Conservation (phyloP, 2,888 invertebrate genomes). For the Drosophila multiciliata region DNA sequence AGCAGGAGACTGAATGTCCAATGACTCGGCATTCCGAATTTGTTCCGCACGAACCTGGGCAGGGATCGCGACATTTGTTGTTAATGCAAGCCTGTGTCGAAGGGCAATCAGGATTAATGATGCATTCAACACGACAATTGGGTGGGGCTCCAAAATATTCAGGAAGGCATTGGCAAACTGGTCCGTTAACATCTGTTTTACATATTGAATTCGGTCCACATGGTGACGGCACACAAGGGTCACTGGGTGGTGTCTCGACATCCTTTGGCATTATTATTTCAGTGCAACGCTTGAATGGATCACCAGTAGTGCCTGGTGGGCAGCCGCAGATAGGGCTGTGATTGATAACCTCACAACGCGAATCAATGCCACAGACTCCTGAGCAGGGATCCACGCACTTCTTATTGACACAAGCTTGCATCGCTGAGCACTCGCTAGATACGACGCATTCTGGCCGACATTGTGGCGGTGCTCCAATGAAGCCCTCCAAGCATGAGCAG, state of each 20-base stretch:
- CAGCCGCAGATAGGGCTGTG: constrained; percentile 95
- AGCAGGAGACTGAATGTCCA: constrained; percentile 92
- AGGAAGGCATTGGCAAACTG: constrained; percentile 92
- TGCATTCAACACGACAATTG: constrained; percentile 93
- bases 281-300: constrained; percentile 91
- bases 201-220: constrained; percentile 94
- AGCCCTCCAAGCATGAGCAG: constrained; percentile 92
- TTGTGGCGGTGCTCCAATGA: constrained; percentile 91
- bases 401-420: constrained; percentile 92
- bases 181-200: constrained; percentile 90
- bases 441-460: constrained; percentile 95
- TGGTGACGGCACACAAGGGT: constrained; percentile 88
- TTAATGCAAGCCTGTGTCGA: constrained; percentile 91
- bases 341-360: constrained; percentile 91
- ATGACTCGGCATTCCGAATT: constrained; percentile 93
- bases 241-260: constrained; percentile 70
- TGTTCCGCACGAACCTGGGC: constrained; percentile 91
- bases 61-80: constrained; percentile 93
- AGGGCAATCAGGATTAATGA: constrained; percentile 93
- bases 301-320: constrained; percentile 90
- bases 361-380: constrained; percentile 91
- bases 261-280: constrained; percentile 81
- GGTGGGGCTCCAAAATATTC: constrained; percentile 93
- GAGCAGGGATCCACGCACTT: constrained; percentile 93
- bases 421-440: constrained; percentile 92